Percentiles rank a stretch among this genome's conserved stretches.
These are phyloP conservation scores for Tenebrosternarchus preto DNA, from an alignment of 2,113 vertebrate genomes.

Conservation along the genomic window DNA sequence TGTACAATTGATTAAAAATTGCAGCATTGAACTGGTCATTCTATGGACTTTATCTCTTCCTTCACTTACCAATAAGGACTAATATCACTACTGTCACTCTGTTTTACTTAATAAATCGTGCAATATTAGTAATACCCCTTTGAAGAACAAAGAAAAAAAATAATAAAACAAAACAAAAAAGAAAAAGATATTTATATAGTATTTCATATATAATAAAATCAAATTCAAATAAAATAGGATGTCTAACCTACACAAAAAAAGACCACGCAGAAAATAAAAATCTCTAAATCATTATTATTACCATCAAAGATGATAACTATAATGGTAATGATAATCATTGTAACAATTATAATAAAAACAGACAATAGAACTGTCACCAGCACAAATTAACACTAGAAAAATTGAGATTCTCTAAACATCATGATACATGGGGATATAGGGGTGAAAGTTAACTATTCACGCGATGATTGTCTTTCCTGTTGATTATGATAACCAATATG, in stretches of 20 bases:
- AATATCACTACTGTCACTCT: constrained; percentile 77
- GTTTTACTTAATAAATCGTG: constrained; percentile 76
- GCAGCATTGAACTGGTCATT: constrained; percentile 89
- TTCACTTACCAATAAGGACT: constrained; percentile 65
- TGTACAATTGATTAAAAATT: constrained; percentile 89
- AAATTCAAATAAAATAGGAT: constrained; percentile 75
- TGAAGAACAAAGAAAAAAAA: constrained; percentile 70
- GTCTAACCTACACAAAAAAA: constrained; percentile 78
- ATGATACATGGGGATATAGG: constrained; percentile 79
- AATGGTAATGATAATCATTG: constrained; percentile 70
- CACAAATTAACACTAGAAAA: constrained; percentile 86
- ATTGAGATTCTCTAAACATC: constrained; percentile 79
- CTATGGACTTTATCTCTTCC: constrained; percentile 71
- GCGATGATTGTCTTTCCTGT: constrained; percentile 73
- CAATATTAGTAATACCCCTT: constrained; percentile 84
- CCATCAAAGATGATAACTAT: constrained; percentile 61
- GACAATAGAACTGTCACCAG: constrained; percentile 90
- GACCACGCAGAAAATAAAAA: constrained; percentile 62
- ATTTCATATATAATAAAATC: constrained; percentile 79
- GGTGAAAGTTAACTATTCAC: constrained; percentile 54
- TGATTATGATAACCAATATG: constrained; percentile 62
- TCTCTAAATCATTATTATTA: constrained; percentile 63
- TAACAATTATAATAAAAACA: constrained; percentile 77
- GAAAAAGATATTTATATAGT: constrained; percentile 80
- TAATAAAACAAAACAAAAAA: constrained; percentile 67